Evolutionary conservation across 1,140 invertebrate genomes (phyloP).

Genomic region (Micrasema minimum): DNA sequence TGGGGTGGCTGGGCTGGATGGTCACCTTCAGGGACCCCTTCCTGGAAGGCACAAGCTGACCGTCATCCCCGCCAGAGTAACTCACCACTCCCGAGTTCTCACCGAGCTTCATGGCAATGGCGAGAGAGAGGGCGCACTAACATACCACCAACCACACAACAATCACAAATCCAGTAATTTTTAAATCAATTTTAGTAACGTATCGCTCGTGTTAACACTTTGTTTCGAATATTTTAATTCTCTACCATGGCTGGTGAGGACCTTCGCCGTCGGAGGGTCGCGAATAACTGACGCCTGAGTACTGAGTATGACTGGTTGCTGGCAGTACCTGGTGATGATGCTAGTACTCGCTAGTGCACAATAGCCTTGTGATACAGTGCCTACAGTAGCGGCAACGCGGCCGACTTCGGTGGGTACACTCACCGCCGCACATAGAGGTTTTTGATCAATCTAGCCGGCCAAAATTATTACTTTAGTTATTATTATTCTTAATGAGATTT

Average conservation of each 20-base stretch:
- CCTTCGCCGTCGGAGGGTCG: neutral
- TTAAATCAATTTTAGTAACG: too few relatives aligned
- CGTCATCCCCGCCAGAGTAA: conserved; percentile 16
- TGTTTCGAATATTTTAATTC: too few relatives aligned
- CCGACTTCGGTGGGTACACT: conserved; percentile 7
- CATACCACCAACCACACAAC: too few relatives aligned
- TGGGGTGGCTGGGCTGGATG: conserved; percentile 72
- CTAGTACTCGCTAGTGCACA: neutral
- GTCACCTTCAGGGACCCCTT: conserved; percentile 71
- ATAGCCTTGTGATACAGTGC: conserved; percentile 6
- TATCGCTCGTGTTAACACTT: too few relatives aligned
- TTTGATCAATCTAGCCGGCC: too few relatives aligned
- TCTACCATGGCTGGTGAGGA: neutral
- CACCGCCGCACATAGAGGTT: neutral
- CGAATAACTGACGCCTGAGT: neutral
- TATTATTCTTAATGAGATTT: too few relatives aligned
- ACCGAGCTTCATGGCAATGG: conserved; percentile 13
- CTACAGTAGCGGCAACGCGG: neutral
- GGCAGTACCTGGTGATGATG: conserved; percentile 4
- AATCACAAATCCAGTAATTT: too few relatives aligned
- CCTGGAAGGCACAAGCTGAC: conserved; percentile 57
- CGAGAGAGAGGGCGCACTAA: neutral
- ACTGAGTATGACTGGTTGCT: neutral
- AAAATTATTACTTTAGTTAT: too few relatives aligned
- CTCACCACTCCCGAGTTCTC: conserved; percentile 28